Evolutionary conservation across 2,888 invertebrate species (phyloP), one percentile per base, ranked within the genome.

Genomic region (Cordilura impudica): DNA sequence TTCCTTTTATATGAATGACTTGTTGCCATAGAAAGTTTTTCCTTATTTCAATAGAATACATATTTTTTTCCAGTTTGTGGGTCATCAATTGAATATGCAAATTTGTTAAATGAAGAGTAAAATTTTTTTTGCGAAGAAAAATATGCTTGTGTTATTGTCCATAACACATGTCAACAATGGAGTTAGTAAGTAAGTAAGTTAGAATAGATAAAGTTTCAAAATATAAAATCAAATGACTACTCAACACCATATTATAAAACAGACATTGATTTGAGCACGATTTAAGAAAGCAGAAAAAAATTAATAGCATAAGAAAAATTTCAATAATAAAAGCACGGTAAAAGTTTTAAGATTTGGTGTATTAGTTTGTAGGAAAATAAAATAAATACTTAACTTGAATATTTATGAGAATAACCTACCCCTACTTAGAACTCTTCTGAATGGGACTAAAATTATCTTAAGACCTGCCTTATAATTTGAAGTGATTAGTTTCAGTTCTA

Each of bases 31-130:
- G 29, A 14, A 43, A 39, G 6, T 43, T 39, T 53, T 51, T 43
- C 21, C 2, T 23, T 2, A 26, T 51, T 43, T 43, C 60, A 29
- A 23, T 43, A 3, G 23, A 58, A 60, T 56, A n/a, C 21, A 39
- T 31, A 31, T 14, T 39, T 47, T 49, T 26, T 39, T 61, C 21
- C 14, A 29, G 1, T 73, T 45, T 61, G 53, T 67, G 26, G 51
- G 67, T 66, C 47, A 75, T 63, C 75, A 72, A 76, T 71, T 76
- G 67, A 76, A 72, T 67, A 75, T 79, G 70, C 66, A 79, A 79
- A 75, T 75, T 71, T 75, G 71, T 79, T 71, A 74, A 75, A 67
- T 61, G 66, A 71, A 75, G 70, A 61, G 75, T 60, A 61, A 16
- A 70, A 66, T 8, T 75, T 54, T 51, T 71, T 49, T 43, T 18